Conservation (phyloP, 2,888 invertebrate species). For the Ochropacha duplaris region DNA sequence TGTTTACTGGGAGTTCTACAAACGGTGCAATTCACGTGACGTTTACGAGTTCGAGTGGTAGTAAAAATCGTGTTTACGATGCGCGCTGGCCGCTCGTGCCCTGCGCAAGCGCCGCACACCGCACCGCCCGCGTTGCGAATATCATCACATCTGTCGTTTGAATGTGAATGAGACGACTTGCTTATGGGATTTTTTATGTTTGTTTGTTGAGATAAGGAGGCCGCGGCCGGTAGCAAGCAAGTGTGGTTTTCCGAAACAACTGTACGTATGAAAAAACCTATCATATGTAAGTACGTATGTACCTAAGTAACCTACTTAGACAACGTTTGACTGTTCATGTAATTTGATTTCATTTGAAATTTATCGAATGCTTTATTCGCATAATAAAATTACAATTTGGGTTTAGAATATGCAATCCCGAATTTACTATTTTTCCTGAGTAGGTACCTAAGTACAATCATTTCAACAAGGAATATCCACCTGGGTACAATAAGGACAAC, state of each 20-base stretch:
- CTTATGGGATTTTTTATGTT: constrained; percentile 23
- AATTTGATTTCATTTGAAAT: too few relatives aligned
- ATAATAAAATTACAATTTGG: too few relatives aligned
- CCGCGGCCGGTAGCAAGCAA: constrained; percentile 6
- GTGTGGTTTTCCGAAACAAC: background rate
- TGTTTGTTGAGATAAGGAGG: constrained; percentile 38
- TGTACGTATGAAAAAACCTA: too few relatives aligned
- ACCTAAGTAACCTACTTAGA: too few relatives aligned
- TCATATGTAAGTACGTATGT: too few relatives aligned
- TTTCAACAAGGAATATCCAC: too few relatives aligned
- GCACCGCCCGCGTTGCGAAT: constrained; percentile 48
- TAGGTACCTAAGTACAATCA: too few relatives aligned
- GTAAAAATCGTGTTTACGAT: constrained; percentile 81
- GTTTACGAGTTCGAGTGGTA: constrained; percentile 79
- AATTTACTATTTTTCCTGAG: too few relatives aligned
- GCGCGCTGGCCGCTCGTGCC: constrained; percentile 59
- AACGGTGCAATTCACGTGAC: constrained; percentile 80
- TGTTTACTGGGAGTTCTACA: constrained; percentile 80
- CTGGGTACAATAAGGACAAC: too few relatives aligned
- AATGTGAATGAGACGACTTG: constrained; percentile 52
- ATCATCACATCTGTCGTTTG: constrained; percentile 63
- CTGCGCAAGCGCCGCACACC: constrained; percentile 48
- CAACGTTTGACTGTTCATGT: too few relatives aligned
- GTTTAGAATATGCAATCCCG: too few relatives aligned
- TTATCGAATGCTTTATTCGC: too few relatives aligned